These are phyloP conservation scores for Sphenopsis melanotis DNA, from an alignment of 2,797 vertebrate genomes.

Conservation along the genomic window DNA sequence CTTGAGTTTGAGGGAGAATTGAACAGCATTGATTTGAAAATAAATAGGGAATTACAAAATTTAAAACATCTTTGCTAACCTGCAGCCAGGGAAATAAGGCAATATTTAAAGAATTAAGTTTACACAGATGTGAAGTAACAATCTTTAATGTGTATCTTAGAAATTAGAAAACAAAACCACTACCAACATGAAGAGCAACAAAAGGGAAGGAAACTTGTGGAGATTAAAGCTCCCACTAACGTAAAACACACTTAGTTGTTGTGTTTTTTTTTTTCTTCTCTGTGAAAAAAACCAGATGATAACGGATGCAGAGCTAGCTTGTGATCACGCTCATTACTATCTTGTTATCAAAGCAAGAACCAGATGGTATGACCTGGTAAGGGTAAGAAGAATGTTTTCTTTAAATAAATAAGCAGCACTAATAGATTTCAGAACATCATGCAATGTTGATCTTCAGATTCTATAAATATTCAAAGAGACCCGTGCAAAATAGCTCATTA, in stretches of 20 bases:
- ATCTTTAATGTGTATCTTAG: conserved; percentile 21
- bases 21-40: conserved; percentile 58
- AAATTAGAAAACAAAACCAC: conserved; percentile 28
- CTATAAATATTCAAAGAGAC: conserved; percentile 45
- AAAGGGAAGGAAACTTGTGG: neutral
- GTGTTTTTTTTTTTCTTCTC: conserved; percentile 5
- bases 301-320: conserved; percentile 72
- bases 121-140: conserved; percentile 44
- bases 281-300: conserved; percentile 68
- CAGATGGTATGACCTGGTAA: conserved; percentile 79
- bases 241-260: conserved; percentile 12
- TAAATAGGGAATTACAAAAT: conserved; percentile 56
- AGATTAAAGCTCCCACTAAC: conserved; percentile 35
- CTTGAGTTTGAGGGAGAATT: conserved; percentile 26
- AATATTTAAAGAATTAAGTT: conserved; percentile 62
- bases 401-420: conserved; percentile 48
- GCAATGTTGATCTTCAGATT: conserved; percentile 56
- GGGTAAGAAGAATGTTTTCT: conserved; percentile 71
- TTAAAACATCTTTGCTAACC: conserved; percentile 11
- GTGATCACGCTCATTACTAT: conserved; percentile 81
- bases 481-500: conserved; percentile 55
- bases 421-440: conserved; percentile 52
- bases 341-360: conserved; percentile 75
- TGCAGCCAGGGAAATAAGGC: conserved; percentile 49
- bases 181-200: neutral